Conservation (phyloP, 2,888 invertebrate species). For the Lepidonotus clava region DNA sequence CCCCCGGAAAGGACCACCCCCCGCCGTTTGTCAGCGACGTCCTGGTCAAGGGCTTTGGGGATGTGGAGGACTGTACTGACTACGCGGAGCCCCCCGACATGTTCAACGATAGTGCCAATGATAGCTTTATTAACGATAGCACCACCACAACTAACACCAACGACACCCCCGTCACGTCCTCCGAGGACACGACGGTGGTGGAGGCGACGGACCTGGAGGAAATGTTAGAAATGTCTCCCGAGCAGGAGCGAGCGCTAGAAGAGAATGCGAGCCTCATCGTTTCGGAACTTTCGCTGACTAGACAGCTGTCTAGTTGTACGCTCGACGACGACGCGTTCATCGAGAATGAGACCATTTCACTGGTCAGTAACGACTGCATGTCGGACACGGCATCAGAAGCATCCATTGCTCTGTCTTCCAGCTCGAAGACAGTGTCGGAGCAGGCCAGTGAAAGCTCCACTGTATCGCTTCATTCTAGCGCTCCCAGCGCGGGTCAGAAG, state of each 20-base stretch:
- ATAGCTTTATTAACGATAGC: no score
- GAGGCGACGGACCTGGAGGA: constrained; percentile 6
- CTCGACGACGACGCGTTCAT: constrained; percentile 82
- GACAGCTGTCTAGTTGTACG: constrained; percentile 74
- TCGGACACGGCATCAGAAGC: constrained; percentile 82
- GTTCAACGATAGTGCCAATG: not conserved
- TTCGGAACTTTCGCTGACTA: constrained; percentile 82
- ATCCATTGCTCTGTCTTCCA: constrained; percentile 72
- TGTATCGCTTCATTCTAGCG: constrained; percentile 75
- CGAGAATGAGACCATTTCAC: constrained; percentile 85
- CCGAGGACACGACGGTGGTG: constrained; percentile 24
- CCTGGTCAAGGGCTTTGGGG: not conserved
- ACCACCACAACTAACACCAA: no score
- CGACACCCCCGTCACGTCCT: constrained; percentile 16
- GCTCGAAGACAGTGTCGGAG: constrained; percentile 68
- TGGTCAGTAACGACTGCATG: constrained; percentile 88
- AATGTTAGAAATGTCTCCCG: constrained; percentile 63
- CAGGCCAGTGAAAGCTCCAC: constrained; percentile 69
- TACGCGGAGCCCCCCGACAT: not conserved
- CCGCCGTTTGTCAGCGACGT: not conserved
- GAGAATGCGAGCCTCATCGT: constrained; percentile 84
- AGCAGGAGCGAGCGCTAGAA: constrained; percentile 82
- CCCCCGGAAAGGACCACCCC: constrained; percentile 14
- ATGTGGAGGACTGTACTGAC: not conserved
- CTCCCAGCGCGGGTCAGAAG: constrained; percentile 53